phyloP scores from a whole-genome alignment of 2,797 vertebrate genomes.

The Premnoplex brunnescens region DNA sequence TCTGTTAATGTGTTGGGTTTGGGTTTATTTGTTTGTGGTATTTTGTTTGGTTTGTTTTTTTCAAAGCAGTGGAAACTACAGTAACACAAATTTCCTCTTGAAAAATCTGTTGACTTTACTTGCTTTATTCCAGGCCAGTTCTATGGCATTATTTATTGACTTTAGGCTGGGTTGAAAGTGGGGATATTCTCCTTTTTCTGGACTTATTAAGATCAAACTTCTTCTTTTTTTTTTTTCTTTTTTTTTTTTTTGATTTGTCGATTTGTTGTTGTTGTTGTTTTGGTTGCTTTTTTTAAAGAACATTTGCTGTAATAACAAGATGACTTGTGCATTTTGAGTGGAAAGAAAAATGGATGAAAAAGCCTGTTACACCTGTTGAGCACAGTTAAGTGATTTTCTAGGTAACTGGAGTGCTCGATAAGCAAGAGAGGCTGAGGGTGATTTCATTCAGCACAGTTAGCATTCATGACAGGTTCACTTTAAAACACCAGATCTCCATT shows the following conservation, averaged over 20 bases:
- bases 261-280: background rate
- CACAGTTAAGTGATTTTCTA: constrained; percentile 17
- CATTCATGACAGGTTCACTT: constrained; percentile 50
- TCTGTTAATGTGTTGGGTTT: background rate
- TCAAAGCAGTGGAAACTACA: background rate
- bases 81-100: background rate
- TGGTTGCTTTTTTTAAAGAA: background rate
- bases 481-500: constrained; percentile 16
- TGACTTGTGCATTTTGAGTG: constrained; percentile 13
- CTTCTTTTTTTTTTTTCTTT: background rate
- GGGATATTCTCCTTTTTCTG: background rate
- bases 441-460: constrained; percentile 36
- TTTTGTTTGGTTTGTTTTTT: background rate
- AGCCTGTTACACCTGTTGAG: constrained; percentile 11
- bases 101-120: background rate
- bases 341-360: constrained; percentile 48
- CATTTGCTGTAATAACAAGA: background rate
- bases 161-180: background rate
- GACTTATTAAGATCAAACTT: background rate
- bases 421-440: background rate
- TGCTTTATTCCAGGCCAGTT: background rate
- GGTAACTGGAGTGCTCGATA: background rate
- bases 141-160: background rate
- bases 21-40: background rate
- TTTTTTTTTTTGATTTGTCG: background rate